A percentile compares a stretch with the other conserved stretches of the same genome.
phyloP scores from a whole-genome alignment of 2,888 invertebrate species.

The Linyphia triangularis region DNA sequence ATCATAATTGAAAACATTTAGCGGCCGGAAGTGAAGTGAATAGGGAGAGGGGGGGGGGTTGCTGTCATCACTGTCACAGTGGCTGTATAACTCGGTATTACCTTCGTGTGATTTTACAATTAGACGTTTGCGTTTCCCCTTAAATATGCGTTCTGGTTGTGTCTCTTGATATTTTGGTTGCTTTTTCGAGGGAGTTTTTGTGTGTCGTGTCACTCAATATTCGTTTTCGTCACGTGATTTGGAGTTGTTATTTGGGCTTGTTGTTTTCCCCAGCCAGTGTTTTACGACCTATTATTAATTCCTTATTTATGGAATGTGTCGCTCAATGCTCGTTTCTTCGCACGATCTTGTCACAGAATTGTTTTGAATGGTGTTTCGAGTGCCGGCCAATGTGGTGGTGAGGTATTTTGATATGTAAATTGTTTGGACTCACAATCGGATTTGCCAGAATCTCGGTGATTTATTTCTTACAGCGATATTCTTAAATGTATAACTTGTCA shows the following conservation, averaged over 20 bases:
- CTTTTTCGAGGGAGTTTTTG: no score
- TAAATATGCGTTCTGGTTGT: no score
- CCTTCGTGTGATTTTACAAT: background rate
- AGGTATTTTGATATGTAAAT: background rate
- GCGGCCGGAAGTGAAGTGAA: slow-evolving; percentile 49
- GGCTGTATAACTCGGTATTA: background rate
- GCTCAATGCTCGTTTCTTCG: background rate
- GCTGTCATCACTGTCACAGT: slow-evolving; percentile 53
- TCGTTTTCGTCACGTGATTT: background rate
- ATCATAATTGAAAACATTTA: slow-evolving; percentile 68
- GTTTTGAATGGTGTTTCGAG: background rate
- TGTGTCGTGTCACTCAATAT: background rate
- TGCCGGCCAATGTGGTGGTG: background rate
- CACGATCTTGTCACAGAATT: background rate
- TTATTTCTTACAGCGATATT: no score
- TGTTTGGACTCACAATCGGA: no score
- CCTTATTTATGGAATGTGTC: background rate
- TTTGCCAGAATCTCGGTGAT: no score
- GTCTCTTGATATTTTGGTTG: background rate
- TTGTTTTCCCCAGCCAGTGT: background rate
- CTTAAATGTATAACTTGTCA: no score
- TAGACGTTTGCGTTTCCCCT: background rate
- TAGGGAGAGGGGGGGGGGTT: background rate
- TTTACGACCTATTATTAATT: background rate
- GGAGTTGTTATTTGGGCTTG: no score